Conservation (phyloP, 2,888 invertebrate species). For the Sericinus montela region DNA sequence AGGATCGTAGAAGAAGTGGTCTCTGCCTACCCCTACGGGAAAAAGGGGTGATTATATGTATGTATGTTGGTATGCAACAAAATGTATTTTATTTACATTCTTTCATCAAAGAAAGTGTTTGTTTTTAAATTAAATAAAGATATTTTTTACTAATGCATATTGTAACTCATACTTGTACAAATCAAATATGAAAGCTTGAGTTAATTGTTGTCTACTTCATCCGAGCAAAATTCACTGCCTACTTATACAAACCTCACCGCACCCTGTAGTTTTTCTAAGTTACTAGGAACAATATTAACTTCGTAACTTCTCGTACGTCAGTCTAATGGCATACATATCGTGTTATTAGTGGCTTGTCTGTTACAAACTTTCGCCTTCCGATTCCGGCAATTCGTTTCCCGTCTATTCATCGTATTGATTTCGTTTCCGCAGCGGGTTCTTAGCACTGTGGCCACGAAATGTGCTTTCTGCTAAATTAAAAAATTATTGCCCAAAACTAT, state of each 20-base stretch:
- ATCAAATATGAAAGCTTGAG: background rate
- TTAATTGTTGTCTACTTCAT: background rate
- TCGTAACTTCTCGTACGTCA: constrained; percentile 1
- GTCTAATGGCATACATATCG: constrained; percentile 9
- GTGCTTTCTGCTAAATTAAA: too few species aligned
- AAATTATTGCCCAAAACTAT: too few species aligned
- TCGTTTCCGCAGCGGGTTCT: constrained; percentile 50
- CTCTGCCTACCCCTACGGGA: too few species aligned
- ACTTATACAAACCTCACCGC: background rate
- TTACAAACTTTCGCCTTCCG: constrained; percentile 54
- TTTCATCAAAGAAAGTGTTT: too few species aligned
- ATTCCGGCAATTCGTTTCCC: constrained; percentile 65
- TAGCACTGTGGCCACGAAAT: constrained; percentile 37
- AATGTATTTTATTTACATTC: too few species aligned
- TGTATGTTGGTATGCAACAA: too few species aligned
- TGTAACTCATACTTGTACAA: too few species aligned
- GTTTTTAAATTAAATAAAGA: too few species aligned
- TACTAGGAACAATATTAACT: background rate
- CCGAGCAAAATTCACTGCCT: background rate
- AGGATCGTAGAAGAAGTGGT: too few species aligned
- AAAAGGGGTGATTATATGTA: too few species aligned
- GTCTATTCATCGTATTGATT: constrained; percentile 74
- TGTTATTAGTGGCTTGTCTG: constrained; percentile 38
- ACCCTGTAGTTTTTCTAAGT: constrained; percentile 5
- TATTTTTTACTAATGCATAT: too few species aligned